A percentile compares a stretch with the other conserved stretches of the same genome.
Evolutionary conservation across 35 echinoderm and acorn worm species (phyloP).

Genomic region (Heliocidaris tuberculata): DNA sequence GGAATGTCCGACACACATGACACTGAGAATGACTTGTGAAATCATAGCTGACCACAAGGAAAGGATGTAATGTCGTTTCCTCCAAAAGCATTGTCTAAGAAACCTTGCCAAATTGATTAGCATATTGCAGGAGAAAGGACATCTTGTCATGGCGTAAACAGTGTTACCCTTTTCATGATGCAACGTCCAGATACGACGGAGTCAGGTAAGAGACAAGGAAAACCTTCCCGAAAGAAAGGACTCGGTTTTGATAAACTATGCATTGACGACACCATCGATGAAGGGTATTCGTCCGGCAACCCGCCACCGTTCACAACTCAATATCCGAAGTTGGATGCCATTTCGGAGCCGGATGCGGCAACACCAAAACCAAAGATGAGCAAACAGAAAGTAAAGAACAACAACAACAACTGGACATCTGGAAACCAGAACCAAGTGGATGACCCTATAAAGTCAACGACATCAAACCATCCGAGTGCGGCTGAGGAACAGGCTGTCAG

Average conservation of each 20-base stretch:
- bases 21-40: no score
- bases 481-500: background rate
- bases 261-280: conserved; percentile 2
- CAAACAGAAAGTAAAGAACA: background rate
- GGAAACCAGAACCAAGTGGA: background rate
- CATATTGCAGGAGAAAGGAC: background rate
- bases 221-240: background rate
- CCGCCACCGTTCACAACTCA: conserved; percentile 15
- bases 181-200: background rate
- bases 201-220: background rate
- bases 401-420: background rate
- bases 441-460: background rate
- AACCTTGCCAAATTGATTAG: background rate
- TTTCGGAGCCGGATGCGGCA: background rate
- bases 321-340: background rate
- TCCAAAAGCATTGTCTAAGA: background rate
- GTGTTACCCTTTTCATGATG: background rate
- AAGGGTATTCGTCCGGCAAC: conserved; percentile 37
- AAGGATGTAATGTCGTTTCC: background rate
- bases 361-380: background rate
- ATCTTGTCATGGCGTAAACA: no score
- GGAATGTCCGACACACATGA: no score
- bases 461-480: background rate
- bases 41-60: no score
- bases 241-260: background rate